Conservation (phyloP, 2,797 vertebrate genomes). For the Tinamus major region DNA sequence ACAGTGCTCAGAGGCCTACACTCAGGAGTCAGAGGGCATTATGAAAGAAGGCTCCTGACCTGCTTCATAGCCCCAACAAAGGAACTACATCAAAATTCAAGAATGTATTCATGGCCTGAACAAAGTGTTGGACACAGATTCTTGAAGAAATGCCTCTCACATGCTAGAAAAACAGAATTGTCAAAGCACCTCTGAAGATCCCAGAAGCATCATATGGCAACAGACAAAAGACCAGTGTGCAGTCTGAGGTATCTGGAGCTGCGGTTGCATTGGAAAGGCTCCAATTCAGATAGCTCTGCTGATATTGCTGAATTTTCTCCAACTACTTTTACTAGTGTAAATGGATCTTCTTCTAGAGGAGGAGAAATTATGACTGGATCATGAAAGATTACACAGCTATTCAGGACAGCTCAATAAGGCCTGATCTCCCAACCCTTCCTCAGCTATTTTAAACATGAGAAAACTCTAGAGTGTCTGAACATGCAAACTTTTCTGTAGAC, state of each 20-base stretch:
- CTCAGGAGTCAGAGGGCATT: not conserved
- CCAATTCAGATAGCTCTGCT: not conserved
- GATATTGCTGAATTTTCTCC: not conserved
- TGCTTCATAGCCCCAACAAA: not conserved
- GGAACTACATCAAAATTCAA: not conserved
- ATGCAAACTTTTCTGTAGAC: not conserved
- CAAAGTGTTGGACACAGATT: not conserved
- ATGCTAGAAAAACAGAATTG: not conserved
- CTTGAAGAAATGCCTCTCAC: not conserved
- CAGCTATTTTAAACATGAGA: not conserved
- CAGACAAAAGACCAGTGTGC: not conserved
- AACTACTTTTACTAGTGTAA: not conserved
- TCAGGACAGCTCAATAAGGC: not conserved
- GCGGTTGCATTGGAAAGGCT: not conserved
- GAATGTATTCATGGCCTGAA: not conserved
- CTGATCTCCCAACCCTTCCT: not conserved
- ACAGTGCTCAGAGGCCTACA: not conserved
- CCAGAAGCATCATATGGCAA: not conserved
- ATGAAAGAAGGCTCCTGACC: not conserved
- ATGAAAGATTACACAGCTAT: not conserved
- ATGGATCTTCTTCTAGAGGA: not conserved
- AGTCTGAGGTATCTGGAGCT: not conserved
- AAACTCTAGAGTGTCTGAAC: not conserved
- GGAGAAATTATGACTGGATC: not conserved
- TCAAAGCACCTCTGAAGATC: not conserved